Percentiles rank a stretch among this genome's conserved stretches.
Conservation (phyloP, 2,113 vertebrate genomes). For the Orycteropus afer region DNA sequence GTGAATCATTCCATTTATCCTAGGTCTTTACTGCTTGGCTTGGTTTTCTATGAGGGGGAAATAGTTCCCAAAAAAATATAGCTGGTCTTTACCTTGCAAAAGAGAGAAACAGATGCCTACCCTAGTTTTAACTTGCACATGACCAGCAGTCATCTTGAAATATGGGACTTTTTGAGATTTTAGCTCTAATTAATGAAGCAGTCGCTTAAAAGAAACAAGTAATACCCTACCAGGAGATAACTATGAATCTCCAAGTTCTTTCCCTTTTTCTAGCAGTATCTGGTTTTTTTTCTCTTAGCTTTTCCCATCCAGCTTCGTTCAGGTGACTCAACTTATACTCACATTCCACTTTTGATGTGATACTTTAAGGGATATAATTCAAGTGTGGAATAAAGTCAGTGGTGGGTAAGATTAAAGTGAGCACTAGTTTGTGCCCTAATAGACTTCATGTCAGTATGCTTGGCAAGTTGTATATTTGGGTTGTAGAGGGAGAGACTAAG, state of each 20-base stretch:
- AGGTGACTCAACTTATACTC: not conserved
- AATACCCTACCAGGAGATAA: not conserved
- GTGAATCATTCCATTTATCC: not conserved
- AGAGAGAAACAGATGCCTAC: not conserved
- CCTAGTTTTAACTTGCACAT: not conserved
- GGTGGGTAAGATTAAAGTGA: not conserved
- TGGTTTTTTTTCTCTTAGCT: not conserved
- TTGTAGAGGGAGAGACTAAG: not conserved
- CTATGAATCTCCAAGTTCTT: not conserved
- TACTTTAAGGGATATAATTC: not conserved
- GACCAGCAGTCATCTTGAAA: not conserved
- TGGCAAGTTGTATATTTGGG: constrained; percentile 1
- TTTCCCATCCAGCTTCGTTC: not conserved
- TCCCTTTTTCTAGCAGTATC: not conserved
- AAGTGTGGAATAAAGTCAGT: constrained; percentile 12
- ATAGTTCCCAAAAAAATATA: not conserved
- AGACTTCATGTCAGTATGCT: not conserved
- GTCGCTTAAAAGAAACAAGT: not conserved
- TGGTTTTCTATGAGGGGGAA: not conserved
- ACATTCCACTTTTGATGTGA: not conserved
- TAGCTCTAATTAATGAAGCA: not conserved
- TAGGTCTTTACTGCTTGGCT: not conserved
- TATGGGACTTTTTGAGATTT: not conserved
- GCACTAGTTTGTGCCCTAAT: not conserved
- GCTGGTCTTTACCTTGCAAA: not conserved